Percentiles rank a stretch among this genome's conserved stretches.
These are phyloP conservation scores for Dromococcyx pavoninus DNA, from an alignment of 2,797 vertebrate species.

Conservation along the genomic window DNA sequence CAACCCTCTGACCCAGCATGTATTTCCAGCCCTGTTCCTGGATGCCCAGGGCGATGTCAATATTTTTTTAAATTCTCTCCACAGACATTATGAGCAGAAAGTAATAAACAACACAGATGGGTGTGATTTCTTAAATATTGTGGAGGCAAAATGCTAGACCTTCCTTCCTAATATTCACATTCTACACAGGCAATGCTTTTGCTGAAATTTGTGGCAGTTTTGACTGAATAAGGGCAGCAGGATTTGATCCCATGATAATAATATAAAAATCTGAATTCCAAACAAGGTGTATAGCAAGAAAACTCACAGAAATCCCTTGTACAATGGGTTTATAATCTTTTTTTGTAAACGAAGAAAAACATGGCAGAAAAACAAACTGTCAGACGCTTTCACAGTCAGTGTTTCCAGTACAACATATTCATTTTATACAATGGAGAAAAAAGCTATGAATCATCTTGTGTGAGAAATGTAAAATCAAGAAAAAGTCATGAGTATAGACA, in stretches of 20 bases:
- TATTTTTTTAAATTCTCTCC: neutral
- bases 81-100: neutral
- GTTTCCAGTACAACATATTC: neutral
- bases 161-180: neutral
- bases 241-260: neutral
- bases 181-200: neutral
- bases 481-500: neutral
- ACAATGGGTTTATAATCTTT: neutral
- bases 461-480: neutral
- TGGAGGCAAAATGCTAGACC: neutral
- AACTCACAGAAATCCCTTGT: neutral
- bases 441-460: neutral
- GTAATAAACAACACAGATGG: neutral
- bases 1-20: accelerated
- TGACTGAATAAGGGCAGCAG: constrained; percentile 33
- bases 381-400: neutral
- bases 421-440: neutral
- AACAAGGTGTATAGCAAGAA: neutral
- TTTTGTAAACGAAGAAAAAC: neutral
- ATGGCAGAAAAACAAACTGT: neutral
- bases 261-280: constrained; percentile 6
- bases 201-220: neutral
- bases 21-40: neutral
- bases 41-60: neutral
- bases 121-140: neutral